A percentile compares a stretch with the other conserved stretches of the same genome.
These are phyloP conservation scores for Chauna torquata DNA, from an alignment of 2,113 vertebrate genomes.

Conservation along the genomic window DNA sequence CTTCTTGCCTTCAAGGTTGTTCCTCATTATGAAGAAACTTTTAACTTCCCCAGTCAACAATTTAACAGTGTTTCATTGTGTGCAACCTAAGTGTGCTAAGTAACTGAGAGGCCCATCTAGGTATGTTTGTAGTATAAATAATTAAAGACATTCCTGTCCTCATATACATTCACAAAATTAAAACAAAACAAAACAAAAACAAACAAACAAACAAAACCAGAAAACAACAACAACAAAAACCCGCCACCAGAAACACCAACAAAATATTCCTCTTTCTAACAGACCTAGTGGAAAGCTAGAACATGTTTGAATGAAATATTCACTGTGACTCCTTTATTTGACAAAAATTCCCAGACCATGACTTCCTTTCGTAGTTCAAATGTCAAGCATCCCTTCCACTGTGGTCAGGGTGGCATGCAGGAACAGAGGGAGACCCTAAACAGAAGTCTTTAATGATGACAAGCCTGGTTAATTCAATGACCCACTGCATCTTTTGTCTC, in stretches of 20 bases:
- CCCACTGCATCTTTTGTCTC: slow-evolving; percentile 54
- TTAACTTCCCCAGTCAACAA: neutral
- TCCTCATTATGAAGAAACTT: neutral
- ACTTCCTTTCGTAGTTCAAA: slow-evolving; percentile 58
- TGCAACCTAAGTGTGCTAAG: neutral
- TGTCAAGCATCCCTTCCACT: slow-evolving; percentile 48
- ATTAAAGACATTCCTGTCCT: neutral
- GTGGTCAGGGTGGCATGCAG: slow-evolving; percentile 42
- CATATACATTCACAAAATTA: neutral
- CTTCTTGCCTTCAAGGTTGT: neutral
- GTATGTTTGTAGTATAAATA: neutral
- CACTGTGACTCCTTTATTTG: slow-evolving; percentile 46
- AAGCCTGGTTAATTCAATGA: slow-evolving; percentile 66
- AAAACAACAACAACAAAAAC: neutral
- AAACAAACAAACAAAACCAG: neutral
- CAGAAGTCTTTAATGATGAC: slow-evolving; percentile 48
- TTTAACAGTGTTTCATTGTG: neutral
- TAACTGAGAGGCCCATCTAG: neutral
- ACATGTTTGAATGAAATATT: neutral
- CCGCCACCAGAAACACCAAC: neutral
- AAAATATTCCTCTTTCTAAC: neutral
- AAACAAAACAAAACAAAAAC: neutral
- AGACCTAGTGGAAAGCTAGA: neutral
- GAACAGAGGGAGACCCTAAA: slow-evolving; percentile 30
- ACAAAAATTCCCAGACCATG: slow-evolving; percentile 54